Evolutionary conservation across 2,888 invertebrate species (phyloP).

Genomic region (Drosophila multiciliata): DNA sequence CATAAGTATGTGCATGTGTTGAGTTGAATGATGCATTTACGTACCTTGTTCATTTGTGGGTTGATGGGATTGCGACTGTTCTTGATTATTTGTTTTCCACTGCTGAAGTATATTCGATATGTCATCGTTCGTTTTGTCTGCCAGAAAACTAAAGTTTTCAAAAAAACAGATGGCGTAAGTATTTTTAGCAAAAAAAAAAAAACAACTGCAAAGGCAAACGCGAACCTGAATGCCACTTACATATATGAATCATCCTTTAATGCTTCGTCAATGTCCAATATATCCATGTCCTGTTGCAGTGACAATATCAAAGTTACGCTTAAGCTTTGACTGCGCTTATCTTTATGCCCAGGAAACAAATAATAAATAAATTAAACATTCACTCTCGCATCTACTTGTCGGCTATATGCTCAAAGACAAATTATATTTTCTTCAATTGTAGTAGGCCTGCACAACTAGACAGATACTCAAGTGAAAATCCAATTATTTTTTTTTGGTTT

Average conservation of each 20-base stretch:
- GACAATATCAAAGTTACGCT: constrained; percentile 5
- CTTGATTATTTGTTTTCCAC: constrained; percentile 84
- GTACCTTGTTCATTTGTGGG: constrained; percentile 81
- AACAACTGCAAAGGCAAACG: constrained; percentile 23
- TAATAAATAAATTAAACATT: constrained; percentile 6
- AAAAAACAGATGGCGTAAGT: constrained; percentile 24
- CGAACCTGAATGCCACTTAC: constrained; percentile 70
- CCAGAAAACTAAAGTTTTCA: constrained; percentile 78
- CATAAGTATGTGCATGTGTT: constrained; percentile 12
- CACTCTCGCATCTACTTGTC: constrained; percentile 1
- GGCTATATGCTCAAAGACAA: constrained; percentile 4
- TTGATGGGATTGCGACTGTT: constrained; percentile 37
- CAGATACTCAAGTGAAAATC: constrained; percentile 2
- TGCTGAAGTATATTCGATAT: constrained; percentile 84
- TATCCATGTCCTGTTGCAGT: constrained; percentile 79
- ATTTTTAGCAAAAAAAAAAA: constrained; percentile 35
- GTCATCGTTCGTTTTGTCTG: constrained; percentile 84
- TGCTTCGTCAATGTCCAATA: constrained; percentile 84
- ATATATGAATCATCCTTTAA: constrained; percentile 85
- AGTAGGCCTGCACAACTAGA: background rate
- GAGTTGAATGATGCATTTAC: constrained; percentile 15
- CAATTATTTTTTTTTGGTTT: constrained; percentile 6
- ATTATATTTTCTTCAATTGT: background rate
- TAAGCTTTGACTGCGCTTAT: constrained; percentile 16
- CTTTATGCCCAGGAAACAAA: constrained; percentile 19